Evolutionary conservation across 2,888 invertebrate genomes (phyloP), one percentile per base, ranked within the genome.

Genomic region (Apodemia duryi): DNA sequence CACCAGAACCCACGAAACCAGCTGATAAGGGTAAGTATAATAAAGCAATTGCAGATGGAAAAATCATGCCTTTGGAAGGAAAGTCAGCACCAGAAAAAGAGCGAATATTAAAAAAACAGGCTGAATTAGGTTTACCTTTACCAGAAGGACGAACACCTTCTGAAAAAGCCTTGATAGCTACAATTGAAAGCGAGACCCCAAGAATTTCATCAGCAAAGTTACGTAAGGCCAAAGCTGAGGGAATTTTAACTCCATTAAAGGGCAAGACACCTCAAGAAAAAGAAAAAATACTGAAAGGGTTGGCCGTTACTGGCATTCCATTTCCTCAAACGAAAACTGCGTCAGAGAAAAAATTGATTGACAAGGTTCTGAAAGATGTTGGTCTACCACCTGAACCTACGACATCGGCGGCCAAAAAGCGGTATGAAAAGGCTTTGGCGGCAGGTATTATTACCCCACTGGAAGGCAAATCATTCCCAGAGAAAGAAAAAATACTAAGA

Each of bases 11-110:
- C 0, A 70, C 68, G 65, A 66, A 63, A 6, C 10, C 66, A 9
- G 61, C 65, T 57, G 66, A 61, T 60, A 70, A 64, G 74, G 71
- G 61, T 66, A 72, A 49, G 65, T 68, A 54, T 67, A 71, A 72
- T 71, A 71, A 13, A 54, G 71, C 65, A 63, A 67, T 68, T 61
- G 71, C 69, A 5, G 72, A 71, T 0, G 78, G 78, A 0, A 28
- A 76, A 1, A 63, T 78, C 10, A 72, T 72, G 1, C 80, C 80
- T 1, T 65, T 79, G 54, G 75, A 75, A 70, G 80, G 78, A 0
- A 72, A 79, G 67, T 64, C 75, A 2, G 65, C 68, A 4, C 67
- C 70, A 4, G 68, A 74, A 62, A 74, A 72, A 65, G 68, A 72
- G 64, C 70, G 69, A 52, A 67, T 65, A 41, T 41, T 67, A 28